Evolutionary conservation across 1,140 invertebrate species (phyloP).

Genomic region (Tenebrio molitor): DNA sequence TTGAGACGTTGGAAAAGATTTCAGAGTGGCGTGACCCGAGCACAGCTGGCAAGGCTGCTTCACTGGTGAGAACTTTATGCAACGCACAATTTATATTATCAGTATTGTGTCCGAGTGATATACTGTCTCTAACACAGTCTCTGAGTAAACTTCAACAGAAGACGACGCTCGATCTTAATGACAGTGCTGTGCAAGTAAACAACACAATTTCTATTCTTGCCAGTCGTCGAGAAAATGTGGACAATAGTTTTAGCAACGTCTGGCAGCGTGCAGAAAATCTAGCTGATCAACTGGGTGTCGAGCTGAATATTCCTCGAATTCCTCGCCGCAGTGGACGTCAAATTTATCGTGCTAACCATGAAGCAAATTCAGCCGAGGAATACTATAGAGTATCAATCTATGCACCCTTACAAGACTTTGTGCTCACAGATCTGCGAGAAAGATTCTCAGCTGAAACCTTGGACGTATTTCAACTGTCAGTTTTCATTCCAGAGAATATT

Average conservation of each 20-base stretch:
- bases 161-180: slow-evolving; percentile 5
- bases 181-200: slow-evolving; percentile 2
- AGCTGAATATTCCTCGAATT: not conserved
- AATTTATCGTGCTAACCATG: slow-evolving; percentile 11
- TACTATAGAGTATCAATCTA: not conserved
- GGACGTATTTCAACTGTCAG: not conserved
- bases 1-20: not conserved
- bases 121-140: slow-evolving; percentile 16
- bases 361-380: not conserved
- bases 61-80: not conserved
- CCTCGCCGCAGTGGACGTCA: not conserved
- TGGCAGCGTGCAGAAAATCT: not conserved
- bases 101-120: not conserved
- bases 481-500: slow-evolving; percentile 23
- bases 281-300: slow-evolving; percentile 20
- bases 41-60: not conserved
- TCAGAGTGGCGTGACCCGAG: slow-evolving; percentile 6
- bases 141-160: slow-evolving; percentile 3
- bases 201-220: slow-evolving; percentile 18
- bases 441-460: not conserved
- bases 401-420: not conserved
- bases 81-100: slow-evolving; percentile 7
- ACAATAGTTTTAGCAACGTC: not conserved
- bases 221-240: not conserved
- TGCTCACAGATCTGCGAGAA: slow-evolving; percentile 8